Conservation (phyloP, 2,797 vertebrate species). For the Jordanella pulchra region DNA sequence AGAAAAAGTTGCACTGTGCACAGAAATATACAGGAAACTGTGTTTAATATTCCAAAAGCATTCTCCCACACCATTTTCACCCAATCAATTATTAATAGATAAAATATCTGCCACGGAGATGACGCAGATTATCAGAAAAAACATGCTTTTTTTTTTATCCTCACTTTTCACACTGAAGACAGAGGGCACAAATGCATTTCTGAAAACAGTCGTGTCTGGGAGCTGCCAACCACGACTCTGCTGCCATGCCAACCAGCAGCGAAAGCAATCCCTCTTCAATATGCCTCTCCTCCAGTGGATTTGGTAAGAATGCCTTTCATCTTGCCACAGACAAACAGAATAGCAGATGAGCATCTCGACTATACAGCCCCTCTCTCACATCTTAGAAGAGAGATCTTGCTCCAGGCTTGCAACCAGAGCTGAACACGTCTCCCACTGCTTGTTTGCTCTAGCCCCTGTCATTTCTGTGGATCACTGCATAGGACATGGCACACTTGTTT, state of each 20-base stretch:
- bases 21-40: neutral
- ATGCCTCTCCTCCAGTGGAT: conserved; percentile 65
- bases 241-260: conserved; percentile 72
- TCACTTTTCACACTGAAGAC: conserved; percentile 30
- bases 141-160: conserved; percentile 18
- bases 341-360: conserved; percentile 69
- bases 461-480: conserved; percentile 37
- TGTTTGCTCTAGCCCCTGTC: conserved; percentile 45
- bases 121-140: conserved; percentile 50
- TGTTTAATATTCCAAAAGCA: conserved; percentile 38
- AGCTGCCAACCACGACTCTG: conserved; percentile 63
- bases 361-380: conserved; percentile 46
- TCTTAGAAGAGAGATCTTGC: conserved; percentile 45
- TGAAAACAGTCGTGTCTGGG: conserved; percentile 48
- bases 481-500: conserved; percentile 30
- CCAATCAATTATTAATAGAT: conserved; percentile 43
- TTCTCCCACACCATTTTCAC: conserved; percentile 19
- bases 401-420: conserved; percentile 46
- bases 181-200: conserved; percentile 35
- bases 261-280: conserved; percentile 57
- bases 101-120: conserved; percentile 18
- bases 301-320: conserved; percentile 71
- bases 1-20: conserved; percentile 2
- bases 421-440: conserved; percentile 30
- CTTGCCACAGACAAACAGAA: conserved; percentile 71